Conservation (phyloP, 37 sponge, comb jelly and placozoan species). For the Amphimedon queenslandica region DNA sequence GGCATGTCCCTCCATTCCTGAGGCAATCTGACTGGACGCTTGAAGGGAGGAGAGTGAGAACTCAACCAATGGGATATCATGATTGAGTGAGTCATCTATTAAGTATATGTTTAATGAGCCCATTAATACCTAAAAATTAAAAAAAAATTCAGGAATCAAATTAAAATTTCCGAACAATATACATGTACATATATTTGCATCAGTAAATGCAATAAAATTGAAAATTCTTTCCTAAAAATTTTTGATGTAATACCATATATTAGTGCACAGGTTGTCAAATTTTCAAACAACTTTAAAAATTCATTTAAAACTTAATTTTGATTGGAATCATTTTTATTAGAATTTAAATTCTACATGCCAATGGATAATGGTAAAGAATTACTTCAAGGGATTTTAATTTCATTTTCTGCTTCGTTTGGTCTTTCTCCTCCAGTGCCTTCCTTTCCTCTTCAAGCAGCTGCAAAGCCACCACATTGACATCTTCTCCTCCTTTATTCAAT, state of each 20-base stretch:
- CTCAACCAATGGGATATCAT: conserved; percentile 82
- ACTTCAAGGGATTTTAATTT: not conserved
- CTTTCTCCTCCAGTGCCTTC: not conserved
- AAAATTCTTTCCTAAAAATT: too few species aligned
- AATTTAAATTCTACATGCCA: too few species aligned
- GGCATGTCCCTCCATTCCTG: conserved; percentile 41
- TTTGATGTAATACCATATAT: too few species aligned
- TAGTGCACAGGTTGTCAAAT: too few species aligned
- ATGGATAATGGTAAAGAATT: too few species aligned
- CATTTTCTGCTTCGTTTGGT: not conserved
- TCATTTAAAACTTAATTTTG: too few species aligned
- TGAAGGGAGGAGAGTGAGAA: conserved; percentile 48
- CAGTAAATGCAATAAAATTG: too few species aligned
- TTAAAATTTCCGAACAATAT: too few species aligned
- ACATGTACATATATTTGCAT: too few species aligned
- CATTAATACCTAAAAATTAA: conserved; percentile 37
- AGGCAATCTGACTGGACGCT: conserved; percentile 42
- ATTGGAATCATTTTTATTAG: too few species aligned
- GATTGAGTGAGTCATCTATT: conserved; percentile 92
- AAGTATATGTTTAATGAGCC: conserved; percentile 61
- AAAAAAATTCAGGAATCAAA: too few species aligned
- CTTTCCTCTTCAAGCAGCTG: conserved; percentile 11
- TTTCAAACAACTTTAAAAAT: too few species aligned
- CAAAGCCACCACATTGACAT: conserved; percentile 19
- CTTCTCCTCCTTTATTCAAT: conserved; percentile 13